phyloP scores from a whole-genome alignment of 2,113 vertebrate genomes.

The Capricornis sumatraensis region DNA sequence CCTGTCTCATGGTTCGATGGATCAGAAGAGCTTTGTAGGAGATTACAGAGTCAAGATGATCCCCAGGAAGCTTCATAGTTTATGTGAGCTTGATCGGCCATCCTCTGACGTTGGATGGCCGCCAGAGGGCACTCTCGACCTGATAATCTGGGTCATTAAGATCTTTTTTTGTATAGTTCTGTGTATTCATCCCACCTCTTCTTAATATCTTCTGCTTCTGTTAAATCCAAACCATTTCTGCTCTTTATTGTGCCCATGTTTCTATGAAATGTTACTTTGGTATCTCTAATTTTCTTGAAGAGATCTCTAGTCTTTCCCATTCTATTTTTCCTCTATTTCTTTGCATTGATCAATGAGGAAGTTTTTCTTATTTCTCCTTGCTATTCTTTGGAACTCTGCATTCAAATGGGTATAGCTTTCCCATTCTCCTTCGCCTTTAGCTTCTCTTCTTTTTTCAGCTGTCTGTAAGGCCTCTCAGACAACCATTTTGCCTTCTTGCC shows the following conservation, averaged over 20 bases:
- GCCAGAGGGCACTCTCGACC: background rate
- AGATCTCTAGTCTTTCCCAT: background rate
- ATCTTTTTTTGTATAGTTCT: background rate
- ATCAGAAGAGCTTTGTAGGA: background rate
- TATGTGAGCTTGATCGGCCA: background rate
- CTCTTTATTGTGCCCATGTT: background rate
- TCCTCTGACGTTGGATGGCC: background rate
- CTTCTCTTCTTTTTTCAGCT: background rate
- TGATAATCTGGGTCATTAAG: background rate
- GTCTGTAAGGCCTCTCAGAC: background rate
- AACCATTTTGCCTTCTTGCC: background rate
- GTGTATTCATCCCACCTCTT: background rate
- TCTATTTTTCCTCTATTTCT: background rate
- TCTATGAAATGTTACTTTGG: rapidly evolving
- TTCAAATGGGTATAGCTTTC: background rate
- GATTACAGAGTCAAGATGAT: background rate
- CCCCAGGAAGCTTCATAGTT: background rate
- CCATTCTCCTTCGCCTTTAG: background rate
- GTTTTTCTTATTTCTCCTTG: background rate
- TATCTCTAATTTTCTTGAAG: background rate
- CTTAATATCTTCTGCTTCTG: background rate
- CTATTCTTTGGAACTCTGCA: background rate
- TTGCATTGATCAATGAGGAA: background rate
- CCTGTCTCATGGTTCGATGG: background rate
- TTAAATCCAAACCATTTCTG: background rate